Conservation (phyloP, 2,888 invertebrate genomes). For the Eustalomyia histrio region DNA sequence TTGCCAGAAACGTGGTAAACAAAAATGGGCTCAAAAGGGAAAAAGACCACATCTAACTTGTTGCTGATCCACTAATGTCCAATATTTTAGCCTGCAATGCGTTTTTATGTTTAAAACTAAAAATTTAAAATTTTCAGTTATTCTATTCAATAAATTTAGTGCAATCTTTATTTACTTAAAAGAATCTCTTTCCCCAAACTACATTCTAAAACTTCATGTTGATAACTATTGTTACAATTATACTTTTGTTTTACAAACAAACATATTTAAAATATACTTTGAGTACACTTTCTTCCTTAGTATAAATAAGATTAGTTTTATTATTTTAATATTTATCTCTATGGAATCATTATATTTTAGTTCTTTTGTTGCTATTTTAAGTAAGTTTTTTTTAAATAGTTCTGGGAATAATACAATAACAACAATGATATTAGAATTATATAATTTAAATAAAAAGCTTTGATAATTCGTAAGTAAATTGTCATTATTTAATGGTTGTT, state of each 20-base stretch:
- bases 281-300: background rate
- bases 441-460: background rate
- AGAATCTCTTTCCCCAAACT: too few species aligned
- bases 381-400: background rate
- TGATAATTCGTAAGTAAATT: background rate
- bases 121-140: too few species aligned
- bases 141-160: too few species aligned
- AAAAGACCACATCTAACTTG: too few species aligned
- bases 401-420: background rate
- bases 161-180: too few species aligned
- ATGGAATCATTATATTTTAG: slow-evolving; percentile 3
- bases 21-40: too few species aligned
- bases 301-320: background rate
- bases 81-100: too few species aligned
- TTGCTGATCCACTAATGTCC: too few species aligned
- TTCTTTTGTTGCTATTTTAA: background rate
- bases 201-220: too few species aligned
- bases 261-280: background rate
- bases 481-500: too few species aligned
- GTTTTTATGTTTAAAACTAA: too few species aligned
- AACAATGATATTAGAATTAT: background rate
- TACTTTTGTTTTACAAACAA: background rate
- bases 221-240: background rate
- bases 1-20: too few species aligned
- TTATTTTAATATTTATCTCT: background rate